phyloP scores from a whole-genome alignment of 2,797 vertebrate genomes.

The Salmo trutta region DNA sequence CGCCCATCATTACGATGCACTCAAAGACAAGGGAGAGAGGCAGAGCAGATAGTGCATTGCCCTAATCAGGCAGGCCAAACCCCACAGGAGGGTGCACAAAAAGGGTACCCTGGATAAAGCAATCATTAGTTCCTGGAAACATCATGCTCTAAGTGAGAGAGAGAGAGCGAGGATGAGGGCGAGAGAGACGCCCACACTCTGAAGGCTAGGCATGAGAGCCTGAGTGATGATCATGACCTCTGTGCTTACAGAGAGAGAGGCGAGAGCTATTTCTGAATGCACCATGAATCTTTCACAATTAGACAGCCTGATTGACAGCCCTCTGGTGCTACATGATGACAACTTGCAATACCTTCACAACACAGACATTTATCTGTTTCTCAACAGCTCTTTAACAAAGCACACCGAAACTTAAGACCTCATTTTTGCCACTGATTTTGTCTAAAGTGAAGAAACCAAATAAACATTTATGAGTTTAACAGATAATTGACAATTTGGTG shows the following conservation, averaged over 20 bases:
- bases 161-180: not conserved
- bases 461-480: not conserved
- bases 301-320: slow-evolving; percentile 34
- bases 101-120: slow-evolving; percentile 38
- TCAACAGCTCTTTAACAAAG: not conserved
- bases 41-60: slow-evolving; percentile 46
- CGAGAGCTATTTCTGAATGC: slow-evolving; percentile 40
- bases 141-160: slow-evolving; percentile 24
- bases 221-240: not conserved
- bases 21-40: not conserved
- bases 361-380: slow-evolving; percentile 11
- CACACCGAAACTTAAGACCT: not conserved
- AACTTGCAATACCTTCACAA: slow-evolving; percentile 8
- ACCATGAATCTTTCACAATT: slow-evolving; percentile 20
- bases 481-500: not conserved
- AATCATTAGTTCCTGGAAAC: slow-evolving; percentile 53
- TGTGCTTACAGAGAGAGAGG: slow-evolving; percentile 2
- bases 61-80: slow-evolving; percentile 57
- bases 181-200: slow-evolving; percentile 1
- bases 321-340: slow-evolving; percentile 12
- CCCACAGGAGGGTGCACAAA: slow-evolving; percentile 44
- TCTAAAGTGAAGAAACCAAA: not conserved
- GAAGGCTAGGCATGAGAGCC: slow-evolving; percentile 15
- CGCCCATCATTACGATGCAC: slow-evolving; percentile 10
- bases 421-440: not conserved